Evolutionary conservation across 2,888 invertebrate genomes (phyloP), one percentile per base, ranked within the genome.

Genomic region (Microplitis deprimator): DNA sequence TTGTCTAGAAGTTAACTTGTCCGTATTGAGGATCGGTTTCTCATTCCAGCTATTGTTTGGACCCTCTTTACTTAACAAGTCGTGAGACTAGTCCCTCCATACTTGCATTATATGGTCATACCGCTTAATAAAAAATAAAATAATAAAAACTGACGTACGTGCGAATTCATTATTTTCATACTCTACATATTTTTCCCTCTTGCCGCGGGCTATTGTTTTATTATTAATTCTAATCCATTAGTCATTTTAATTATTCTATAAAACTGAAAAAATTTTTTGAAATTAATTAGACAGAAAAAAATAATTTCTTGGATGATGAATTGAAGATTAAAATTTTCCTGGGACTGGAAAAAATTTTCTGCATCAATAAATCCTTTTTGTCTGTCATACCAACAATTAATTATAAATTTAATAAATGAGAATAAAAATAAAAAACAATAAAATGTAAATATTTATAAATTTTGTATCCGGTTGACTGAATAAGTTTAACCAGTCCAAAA

Each of bases 401-500:
- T 4, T 50, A 62, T 5, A 17, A 62, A 62, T 62, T 17, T n/a
- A 17, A 1, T n/a, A 62, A n/a, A 17, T 6, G 0, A 17, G 6
- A 2, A 6, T 20, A 10, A 62, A 17, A 62, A 62, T n/a, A 16
- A 62, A 62, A n/a, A 62, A 59, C 2, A 62, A 62, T 17, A 62
- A 17, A 62, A 13, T 62, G 1, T 29, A 1, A 62, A 62, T 62
- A 8, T 16, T 62, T 62, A 62, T 62, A 62, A 50, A 50, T 50
- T 50, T 50, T 2, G 4, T 13, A 50, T 50, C 50, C 50, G 50
- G 50, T 13, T 8, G 8, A 8, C 62, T 61, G 17, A 16, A 72
- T 20, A 38, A n/a, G n/a, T 62, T 62, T n/a, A 17, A 61, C n/a
- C n/a, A 41, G 6, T 16, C 41, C 64, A 72, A 72, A 72, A 72